These are phyloP conservation scores for Tethea ocularis DNA, from an alignment of 2,888 invertebrate genomes.

Conservation along the genomic window DNA sequence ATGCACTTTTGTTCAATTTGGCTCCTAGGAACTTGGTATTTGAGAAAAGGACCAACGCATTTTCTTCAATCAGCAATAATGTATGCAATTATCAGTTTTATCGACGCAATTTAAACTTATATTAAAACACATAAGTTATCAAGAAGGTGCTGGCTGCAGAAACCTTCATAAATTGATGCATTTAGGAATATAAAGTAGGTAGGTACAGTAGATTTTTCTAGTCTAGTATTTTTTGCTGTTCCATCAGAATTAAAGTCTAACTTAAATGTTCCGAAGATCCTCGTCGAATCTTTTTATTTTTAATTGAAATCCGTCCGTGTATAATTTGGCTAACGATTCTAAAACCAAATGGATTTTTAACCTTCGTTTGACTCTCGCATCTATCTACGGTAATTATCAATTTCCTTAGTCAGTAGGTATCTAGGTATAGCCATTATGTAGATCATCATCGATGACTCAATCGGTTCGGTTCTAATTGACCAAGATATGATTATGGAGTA, in stretches of 20 bases:
- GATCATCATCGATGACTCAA: neutral
- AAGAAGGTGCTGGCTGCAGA: no score
- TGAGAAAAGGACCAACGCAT: no score
- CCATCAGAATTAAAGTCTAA: no score
- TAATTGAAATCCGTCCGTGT: neutral
- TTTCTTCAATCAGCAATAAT: no score
- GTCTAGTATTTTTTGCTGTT: no score
- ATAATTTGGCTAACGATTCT: neutral
- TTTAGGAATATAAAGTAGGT: no score
- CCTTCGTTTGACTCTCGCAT: neutral
- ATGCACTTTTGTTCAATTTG: neutral
- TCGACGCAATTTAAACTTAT: no score
- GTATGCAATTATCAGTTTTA: no score
- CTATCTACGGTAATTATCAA: neutral
- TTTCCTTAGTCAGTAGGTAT: neutral
- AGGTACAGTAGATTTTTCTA: no score
- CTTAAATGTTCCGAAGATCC: neutral
- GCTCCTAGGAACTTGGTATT: no score
- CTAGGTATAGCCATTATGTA: neutral
- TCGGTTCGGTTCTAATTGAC: neutral
- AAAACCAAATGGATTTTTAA: neutral
- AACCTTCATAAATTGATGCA: no score
- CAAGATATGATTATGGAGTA: neutral
- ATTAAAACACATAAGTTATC: no score
- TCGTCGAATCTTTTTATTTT: neutral